Evolutionary conservation across 2,797 vertebrate genomes (phyloP).

Genomic region (Acanthornis magna): DNA sequence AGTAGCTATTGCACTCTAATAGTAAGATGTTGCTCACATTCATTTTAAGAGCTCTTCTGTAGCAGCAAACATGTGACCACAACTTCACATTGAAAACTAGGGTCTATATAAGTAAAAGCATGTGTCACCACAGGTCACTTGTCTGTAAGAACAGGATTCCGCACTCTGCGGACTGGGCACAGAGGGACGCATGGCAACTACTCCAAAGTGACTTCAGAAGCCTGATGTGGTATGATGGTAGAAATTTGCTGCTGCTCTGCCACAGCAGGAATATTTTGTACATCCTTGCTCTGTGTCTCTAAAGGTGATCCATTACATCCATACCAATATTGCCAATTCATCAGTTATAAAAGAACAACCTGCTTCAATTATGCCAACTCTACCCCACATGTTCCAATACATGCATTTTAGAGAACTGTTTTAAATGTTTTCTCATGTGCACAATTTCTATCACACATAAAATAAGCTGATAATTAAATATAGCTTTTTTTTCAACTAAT

Average conservation of each 20-base stretch:
- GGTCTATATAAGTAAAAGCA: not conserved
- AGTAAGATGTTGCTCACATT: not conserved
- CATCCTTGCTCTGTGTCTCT: not conserved
- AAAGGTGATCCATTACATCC: not conserved
- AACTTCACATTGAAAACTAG: not conserved
- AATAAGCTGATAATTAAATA: not conserved
- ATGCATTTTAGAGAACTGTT: not conserved
- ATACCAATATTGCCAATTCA: not conserved
- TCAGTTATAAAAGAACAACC: not conserved
- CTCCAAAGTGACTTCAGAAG: not conserved
- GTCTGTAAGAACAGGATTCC: not conserved
- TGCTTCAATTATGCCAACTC: not conserved
- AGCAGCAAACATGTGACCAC: not conserved
- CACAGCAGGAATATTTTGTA: not conserved
- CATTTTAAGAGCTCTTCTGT: not conserved
- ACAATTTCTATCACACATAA: not conserved
- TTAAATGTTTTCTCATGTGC: not conserved
- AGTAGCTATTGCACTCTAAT: not conserved
- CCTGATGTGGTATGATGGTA: not conserved
- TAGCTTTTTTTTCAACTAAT: not conserved
- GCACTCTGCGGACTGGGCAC: not conserved
- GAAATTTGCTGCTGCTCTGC: not conserved
- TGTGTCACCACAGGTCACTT: not conserved
- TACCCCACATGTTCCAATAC: fast-evolving
- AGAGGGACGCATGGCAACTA: not conserved